Evolutionary conservation across 2,888 invertebrate genomes (phyloP), one percentile per base, ranked within the genome.

Genomic region (Parnassius mnemosyne): DNA sequence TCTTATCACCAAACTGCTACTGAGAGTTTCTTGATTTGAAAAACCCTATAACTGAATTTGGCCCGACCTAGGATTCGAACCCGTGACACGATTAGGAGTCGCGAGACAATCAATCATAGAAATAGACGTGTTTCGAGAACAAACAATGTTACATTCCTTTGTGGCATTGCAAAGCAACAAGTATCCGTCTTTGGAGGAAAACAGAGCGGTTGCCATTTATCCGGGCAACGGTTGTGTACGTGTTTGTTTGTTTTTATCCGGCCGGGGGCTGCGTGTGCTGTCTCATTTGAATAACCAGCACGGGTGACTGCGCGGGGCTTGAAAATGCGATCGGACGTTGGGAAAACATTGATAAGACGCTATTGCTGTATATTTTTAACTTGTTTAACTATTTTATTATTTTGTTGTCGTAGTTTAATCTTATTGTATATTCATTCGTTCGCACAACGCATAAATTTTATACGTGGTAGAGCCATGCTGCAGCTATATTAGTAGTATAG

Each of bases 211-310:
- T 54, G 47, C 60, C 61, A 58, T 63, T 64, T 60, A 64, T 59
- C 59, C 62, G 65, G 57, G 43, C 57, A 63, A 50, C 60, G 64
- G 61, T 68, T 65, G 62, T 67, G 65, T 65, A 66, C 61, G 63
- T 59, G 66, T 66, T 58, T 63, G 66, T 66, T 64, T 65, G 69
- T 71, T 65, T 63, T 61, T 62, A 57, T 61, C 60, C 62, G 64
- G 58, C 54, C 54, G 9, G 52, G 59, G 64, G 63, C 64, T 62
- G 65, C 66, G 64, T 64, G 66, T 65, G 64, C 65, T 65, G 65
- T 61, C 70, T 74, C 72, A 77, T 77, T 76, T 74, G 69, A 70
- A 77, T 75, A 69, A 65, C 60, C 63, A 64, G 58, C 67, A 55
- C 65, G 66, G 63, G 12, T 55, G 54, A 52, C 54, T 68, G 66